Percentiles rank a stretch among this genome's conserved stretches.
These are phyloP conservation scores for Diglossa cyanea DNA, from an alignment of 2,797 vertebrate genomes.

Conservation along the genomic window DNA sequence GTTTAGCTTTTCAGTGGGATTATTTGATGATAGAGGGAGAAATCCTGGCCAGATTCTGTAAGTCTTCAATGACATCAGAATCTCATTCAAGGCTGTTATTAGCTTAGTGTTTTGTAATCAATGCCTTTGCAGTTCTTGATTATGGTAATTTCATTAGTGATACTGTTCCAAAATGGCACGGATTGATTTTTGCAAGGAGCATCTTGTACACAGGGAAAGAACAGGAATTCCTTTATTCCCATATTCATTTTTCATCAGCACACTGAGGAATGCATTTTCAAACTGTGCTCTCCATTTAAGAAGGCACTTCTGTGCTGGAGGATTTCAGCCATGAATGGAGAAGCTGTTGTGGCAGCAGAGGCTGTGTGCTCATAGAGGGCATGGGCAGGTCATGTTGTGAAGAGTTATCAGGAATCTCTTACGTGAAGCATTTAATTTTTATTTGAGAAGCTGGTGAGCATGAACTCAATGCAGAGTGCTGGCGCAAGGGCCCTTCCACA, in stretches of 20 bases:
- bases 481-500: background rate
- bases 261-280: conserved; percentile 21
- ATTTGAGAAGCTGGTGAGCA: background rate
- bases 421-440: conserved; percentile 15
- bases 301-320: conserved; percentile 43
- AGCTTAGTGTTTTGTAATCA: conserved; percentile 24
- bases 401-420: conserved; percentile 43
- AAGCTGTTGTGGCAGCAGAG: background rate
- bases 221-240: conserved; percentile 35
- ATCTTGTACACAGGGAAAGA: background rate
- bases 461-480: background rate
- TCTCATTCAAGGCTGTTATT: conserved; percentile 2
- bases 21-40: background rate
- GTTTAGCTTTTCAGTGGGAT: background rate
- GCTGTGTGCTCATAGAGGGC: background rate
- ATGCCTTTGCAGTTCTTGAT: conserved; percentile 57
- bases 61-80: background rate
- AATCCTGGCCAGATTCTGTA: background rate
- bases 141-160: conserved; percentile 69
- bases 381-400: background rate
- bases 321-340: conserved; percentile 1
- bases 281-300: conserved; percentile 26
- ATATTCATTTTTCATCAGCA: conserved; percentile 40
- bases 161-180: conserved; percentile 11
- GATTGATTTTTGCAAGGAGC: conserved; percentile 50